Conservation (phyloP, 2,113 vertebrate genomes). For the Dasyornis broadbenti region DNA sequence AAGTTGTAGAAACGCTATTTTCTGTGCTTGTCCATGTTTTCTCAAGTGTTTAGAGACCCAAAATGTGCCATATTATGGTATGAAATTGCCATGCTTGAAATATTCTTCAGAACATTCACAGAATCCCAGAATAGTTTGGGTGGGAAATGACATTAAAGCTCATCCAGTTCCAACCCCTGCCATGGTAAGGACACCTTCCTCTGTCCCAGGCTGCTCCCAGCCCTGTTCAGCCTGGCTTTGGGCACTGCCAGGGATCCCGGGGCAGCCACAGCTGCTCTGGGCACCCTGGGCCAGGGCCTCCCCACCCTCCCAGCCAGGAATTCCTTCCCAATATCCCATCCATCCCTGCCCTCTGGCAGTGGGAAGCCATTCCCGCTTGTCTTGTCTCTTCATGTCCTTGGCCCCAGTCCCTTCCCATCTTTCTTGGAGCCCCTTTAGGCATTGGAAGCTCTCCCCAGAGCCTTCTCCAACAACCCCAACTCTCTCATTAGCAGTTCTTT, state of each 20-base stretch:
- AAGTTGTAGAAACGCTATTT: neutral
- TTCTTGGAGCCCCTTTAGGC: accelerated
- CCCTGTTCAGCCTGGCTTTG: neutral
- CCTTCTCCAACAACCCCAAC: neutral
- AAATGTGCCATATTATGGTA: neutral
- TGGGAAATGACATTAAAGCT: neutral
- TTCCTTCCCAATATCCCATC: neutral
- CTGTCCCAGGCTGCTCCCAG: accelerated
- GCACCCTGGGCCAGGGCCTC: neutral
- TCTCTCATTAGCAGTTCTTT: neutral
- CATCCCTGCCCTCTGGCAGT: accelerated
- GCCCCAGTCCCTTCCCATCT: neutral
- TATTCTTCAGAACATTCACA: accelerated
- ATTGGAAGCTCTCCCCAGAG: neutral
- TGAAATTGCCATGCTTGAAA: neutral
- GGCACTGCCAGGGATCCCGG: neutral
- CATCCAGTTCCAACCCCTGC: no score
- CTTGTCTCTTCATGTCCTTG: accelerated
- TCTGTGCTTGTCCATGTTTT: neutral
- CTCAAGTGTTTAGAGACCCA: neutral
- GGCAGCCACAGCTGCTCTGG: neutral
- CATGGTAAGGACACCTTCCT: neutral
- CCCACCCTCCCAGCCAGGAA: accelerated
- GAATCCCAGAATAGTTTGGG: neutral
- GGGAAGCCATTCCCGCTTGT: neutral